Evolutionary conservation across 2,797 vertebrate species (phyloP).

Genomic region (Pempheris klunzingeri): DNA sequence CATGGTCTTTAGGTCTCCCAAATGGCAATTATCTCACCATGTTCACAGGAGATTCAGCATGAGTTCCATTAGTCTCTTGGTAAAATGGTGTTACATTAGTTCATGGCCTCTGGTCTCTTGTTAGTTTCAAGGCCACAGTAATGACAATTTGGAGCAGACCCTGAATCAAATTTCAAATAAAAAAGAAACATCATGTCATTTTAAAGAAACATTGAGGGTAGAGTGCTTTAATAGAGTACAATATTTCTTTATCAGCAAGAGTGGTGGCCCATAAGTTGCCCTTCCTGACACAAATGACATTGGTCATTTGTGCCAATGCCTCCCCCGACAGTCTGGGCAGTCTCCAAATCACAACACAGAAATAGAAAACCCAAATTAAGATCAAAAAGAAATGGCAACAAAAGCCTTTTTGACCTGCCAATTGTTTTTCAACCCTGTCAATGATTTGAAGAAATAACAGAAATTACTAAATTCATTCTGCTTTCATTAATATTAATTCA

Average conservation of each 20-base stretch:
- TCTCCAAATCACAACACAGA: not conserved
- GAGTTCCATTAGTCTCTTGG: constrained; percentile 75
- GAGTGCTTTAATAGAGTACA: not conserved
- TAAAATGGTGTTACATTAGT: constrained; percentile 65
- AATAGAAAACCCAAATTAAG: not conserved
- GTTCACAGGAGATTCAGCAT: constrained; percentile 79
- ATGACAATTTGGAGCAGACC: constrained; percentile 45
- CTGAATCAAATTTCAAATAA: constrained; percentile 36
- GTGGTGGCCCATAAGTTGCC: constrained; percentile 10
- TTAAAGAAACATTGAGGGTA: constrained; percentile 22
- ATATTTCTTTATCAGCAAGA: constrained; percentile 21
- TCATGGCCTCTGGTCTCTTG: constrained; percentile 64
- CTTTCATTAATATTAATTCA: not conserved
- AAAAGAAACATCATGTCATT: constrained; percentile 27
- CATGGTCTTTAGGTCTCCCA: constrained; percentile 70
- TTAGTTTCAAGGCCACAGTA: constrained; percentile 51
- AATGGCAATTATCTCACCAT: constrained; percentile 79
- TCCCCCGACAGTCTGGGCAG: not conserved
- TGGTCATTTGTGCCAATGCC: not conserved
- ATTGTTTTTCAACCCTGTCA: not conserved
- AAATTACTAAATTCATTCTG: not conserved
- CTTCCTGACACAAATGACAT: constrained; percentile 14
- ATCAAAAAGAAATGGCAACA: not conserved
- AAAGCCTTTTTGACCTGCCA: not conserved
- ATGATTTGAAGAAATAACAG: not conserved